phyloP scores from a whole-genome alignment of 2,113 vertebrate species.

The Phylloscopus trochilus region DNA sequence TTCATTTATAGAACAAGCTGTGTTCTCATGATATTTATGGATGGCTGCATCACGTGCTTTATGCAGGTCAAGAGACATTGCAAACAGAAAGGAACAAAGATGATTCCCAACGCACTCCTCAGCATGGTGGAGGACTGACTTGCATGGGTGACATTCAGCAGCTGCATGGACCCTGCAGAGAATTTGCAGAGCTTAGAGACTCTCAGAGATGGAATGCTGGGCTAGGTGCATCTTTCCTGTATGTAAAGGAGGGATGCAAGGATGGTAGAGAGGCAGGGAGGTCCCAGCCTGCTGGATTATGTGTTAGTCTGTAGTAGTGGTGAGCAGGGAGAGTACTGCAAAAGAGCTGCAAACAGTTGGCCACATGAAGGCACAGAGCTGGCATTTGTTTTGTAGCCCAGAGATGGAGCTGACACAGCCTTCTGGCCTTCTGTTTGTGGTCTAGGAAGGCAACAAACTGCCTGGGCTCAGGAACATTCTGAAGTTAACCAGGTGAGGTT shows the following conservation, averaged over 20 bases:
- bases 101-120: accelerated
- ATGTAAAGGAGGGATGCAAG: not conserved
- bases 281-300: not conserved
- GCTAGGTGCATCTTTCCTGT: not conserved
- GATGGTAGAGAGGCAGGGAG: not conserved
- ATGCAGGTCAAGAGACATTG: not conserved
- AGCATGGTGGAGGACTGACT: accelerated
- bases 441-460: not conserved
- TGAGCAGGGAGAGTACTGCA: accelerated
- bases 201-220: not conserved
- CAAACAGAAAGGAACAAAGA: not conserved
- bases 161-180: not conserved
- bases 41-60: not conserved
- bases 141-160: not conserved
- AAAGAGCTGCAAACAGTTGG: not conserved
- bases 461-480: not conserved
- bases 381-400: not conserved
- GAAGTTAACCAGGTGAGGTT: not conserved
- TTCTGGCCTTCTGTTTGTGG: not conserved
- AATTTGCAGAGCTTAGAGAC: not conserved
- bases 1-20: slow-evolving; percentile 10
- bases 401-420: not conserved
- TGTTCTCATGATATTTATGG: not conserved
- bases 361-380: not conserved
- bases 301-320: not conserved